These are phyloP conservation scores for Gasterosteus aculeatus DNA, from an alignment of 2,113 vertebrate genomes.

Conservation along the genomic window DNA sequence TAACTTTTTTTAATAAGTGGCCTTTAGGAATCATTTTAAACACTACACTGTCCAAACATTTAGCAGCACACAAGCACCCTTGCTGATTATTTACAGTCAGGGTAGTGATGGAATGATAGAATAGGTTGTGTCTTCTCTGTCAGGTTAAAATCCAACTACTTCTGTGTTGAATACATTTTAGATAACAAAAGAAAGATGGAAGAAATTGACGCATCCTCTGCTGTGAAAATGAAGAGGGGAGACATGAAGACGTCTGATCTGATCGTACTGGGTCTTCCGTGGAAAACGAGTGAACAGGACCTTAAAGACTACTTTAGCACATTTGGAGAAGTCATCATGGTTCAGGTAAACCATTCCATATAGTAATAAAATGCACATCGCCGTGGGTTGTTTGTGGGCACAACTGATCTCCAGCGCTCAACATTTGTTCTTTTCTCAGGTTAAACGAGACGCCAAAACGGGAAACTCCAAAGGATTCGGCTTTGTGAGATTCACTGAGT, in stretches of 20 bases:
- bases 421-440: conserved; percentile 73
- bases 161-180: conserved; percentile 47
- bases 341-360: conserved; percentile 85
- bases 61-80: neutral
- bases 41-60: neutral
- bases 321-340: conserved; percentile 99
- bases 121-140: neutral
- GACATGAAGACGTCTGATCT: conserved; percentile 98
- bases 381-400: neutral
- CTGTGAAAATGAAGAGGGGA: conserved; percentile 96
- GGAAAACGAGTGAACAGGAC: conserved; percentile 98
- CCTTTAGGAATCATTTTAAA: neutral
- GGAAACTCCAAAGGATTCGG: conserved; percentile 99
- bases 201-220: conserved; percentile 95
- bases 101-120: neutral
- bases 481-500: conserved; percentile 97
- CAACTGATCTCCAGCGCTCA: neutral
- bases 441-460: conserved; percentile 96
- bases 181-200: conserved; percentile 99
- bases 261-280: conserved; percentile 95
- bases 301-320: conserved; percentile 98
- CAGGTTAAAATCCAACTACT: neutral
- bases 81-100: neutral
- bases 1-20: too few species aligned
- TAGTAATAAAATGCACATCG: neutral